Percentiles rank a stretch among this genome's conserved stretches.
These are phyloP conservation scores for Chlamydotis undulata DNA, from an alignment of 2,113 vertebrate genomes.

Conservation along the genomic window DNA sequence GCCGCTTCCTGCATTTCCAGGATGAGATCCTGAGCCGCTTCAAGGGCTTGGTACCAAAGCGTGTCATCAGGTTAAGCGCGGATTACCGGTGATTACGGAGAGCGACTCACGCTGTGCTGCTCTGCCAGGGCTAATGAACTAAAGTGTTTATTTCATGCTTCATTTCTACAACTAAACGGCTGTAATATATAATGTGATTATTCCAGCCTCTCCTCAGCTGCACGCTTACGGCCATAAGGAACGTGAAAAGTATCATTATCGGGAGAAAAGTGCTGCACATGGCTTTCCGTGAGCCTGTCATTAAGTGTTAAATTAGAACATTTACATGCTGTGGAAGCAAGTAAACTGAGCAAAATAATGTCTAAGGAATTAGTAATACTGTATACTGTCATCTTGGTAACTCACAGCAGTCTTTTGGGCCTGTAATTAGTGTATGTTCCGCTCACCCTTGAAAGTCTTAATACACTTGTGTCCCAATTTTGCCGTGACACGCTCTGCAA, in stretches of 20 bases:
- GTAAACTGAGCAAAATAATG: not conserved
- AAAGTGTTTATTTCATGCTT: conserved; percentile 72
- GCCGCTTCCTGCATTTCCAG: not conserved
- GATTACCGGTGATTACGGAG: not conserved
- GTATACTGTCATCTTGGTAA: not conserved
- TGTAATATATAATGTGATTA: conserved; percentile 58
- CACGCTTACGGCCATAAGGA: not conserved
- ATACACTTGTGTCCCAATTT: not conserved
- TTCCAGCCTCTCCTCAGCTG: conserved; percentile 4
- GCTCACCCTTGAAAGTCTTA: not conserved
- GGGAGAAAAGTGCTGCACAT: not conserved
- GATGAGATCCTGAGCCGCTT: not conserved
- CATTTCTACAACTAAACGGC: conserved; percentile 64
- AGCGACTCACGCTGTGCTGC: conserved; percentile 2
- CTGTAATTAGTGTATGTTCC: not conserved
- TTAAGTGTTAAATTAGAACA: conserved; percentile 15
- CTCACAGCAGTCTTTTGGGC: not conserved
- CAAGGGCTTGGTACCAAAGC: not conserved
- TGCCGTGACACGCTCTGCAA: not conserved
- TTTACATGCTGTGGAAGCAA: not conserved
- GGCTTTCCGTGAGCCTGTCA: not conserved
- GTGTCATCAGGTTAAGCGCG: not conserved
- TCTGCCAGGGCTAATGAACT: conserved; percentile 45
- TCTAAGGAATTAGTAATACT: not conserved
- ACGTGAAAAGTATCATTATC: not conserved